phyloP scores from a whole-genome alignment of 2,797 vertebrate genomes.

The Carduelis carduelis region DNA sequence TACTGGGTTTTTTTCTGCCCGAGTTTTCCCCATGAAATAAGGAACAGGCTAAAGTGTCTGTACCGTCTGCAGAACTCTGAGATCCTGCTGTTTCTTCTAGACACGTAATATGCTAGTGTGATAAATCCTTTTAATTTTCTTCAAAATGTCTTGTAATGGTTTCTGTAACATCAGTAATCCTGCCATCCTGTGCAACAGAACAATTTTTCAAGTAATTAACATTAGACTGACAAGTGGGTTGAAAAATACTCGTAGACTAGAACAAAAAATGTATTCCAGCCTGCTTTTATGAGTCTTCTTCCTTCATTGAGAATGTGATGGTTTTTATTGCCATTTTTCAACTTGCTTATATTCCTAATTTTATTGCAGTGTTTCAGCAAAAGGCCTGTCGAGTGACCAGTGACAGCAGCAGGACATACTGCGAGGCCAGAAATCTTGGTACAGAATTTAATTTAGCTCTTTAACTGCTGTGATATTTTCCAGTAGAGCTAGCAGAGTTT shows the following conservation, averaged over 20 bases:
- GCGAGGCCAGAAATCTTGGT: constrained; percentile 59
- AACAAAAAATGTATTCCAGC: background rate
- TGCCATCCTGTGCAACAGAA: background rate
- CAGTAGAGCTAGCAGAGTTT: background rate
- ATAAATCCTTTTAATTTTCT: background rate
- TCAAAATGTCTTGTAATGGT: background rate
- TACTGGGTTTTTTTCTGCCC: background rate
- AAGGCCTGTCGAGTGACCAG: constrained; percentile 43
- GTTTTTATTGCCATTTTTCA: background rate
- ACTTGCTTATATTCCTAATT: background rate
- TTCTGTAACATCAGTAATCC: background rate
- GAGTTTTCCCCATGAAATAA: background rate
- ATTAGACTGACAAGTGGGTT: background rate
- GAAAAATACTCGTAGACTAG: background rate
- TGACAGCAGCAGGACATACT: constrained; percentile 21
- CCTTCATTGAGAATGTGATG: background rate
- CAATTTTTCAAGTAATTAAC: background rate
- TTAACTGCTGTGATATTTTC: background rate
- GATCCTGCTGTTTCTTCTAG: background rate
- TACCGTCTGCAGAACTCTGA: accelerated
- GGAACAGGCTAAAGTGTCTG: background rate
- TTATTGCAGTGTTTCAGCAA: constrained; percentile 70
- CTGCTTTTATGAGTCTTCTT: background rate
- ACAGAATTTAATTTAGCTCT: constrained; percentile 15
- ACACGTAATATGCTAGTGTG: background rate